Percentiles rank a stretch among this genome's conserved stretches.
These are phyloP conservation scores for Bettongia penicillata DNA, from an alignment of 2,113 vertebrate genomes.

Conservation along the genomic window DNA sequence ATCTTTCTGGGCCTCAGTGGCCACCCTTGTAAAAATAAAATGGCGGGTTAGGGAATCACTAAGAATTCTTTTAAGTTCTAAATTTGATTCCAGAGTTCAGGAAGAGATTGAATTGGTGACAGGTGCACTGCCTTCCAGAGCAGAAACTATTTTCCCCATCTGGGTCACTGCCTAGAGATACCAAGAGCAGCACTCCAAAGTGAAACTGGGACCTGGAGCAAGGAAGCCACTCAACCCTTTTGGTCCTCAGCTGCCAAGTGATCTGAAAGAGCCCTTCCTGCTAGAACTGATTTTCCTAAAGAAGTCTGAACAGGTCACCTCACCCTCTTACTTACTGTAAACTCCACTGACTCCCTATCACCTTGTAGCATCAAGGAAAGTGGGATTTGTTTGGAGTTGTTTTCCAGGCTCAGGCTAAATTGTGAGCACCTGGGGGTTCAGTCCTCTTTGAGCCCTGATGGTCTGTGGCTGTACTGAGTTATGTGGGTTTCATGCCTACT, in stretches of 20 bases:
- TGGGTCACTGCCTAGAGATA: background rate
- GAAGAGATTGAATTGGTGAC: background rate
- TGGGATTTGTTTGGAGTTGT: too few species aligned
- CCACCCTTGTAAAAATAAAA: slow-evolving; percentile 30
- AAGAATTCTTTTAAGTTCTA: slow-evolving; percentile 11
- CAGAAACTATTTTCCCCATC: background rate
- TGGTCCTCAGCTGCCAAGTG: background rate
- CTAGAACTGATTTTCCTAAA: background rate
- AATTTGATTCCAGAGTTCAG: slow-evolving; percentile 22
- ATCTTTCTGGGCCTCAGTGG: background rate
- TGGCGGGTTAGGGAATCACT: slow-evolving; percentile 16
- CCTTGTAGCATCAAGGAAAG: too few species aligned
- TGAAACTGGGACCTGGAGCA: background rate
- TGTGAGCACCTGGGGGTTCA: too few species aligned
- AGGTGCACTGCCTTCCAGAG: background rate
- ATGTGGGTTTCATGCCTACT: too few species aligned
- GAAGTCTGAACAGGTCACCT: background rate
- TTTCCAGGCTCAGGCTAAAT: too few species aligned
- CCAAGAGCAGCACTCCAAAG: background rate
- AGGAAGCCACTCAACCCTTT: background rate
- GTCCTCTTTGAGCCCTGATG: too few species aligned
- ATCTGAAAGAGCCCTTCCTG: background rate
- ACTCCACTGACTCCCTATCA: background rate
- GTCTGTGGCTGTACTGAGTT: too few species aligned
- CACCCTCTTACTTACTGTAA: background rate